Evolutionary conservation across 1,140 invertebrate genomes (phyloP), one percentile per base, ranked within the genome.

Genomic region (Elysia chlorotica): DNA sequence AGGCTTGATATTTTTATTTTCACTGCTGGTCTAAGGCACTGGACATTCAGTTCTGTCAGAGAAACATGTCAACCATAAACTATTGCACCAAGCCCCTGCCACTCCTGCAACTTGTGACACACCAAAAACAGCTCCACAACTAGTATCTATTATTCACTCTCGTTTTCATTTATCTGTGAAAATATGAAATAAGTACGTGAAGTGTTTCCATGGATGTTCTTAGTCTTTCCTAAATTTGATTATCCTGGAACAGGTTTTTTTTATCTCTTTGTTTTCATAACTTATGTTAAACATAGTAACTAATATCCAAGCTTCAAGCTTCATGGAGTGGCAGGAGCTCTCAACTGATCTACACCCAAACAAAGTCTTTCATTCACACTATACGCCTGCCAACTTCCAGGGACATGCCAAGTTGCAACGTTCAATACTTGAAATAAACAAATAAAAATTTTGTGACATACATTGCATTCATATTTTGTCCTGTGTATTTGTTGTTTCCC

Each of bases 321-420:
- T 48, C 10, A 48, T 14, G n/a, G 41, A 14, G 41, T 48, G 41
- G 41, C 10, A 48, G n/a, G 10, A 48, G n/a, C n/a, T 48, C n/a
- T 48, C 41, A 10, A 48, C 41, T 48, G 10, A 31, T 59, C 48
- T 59, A 59, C 67, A 69, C 67, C 67, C 67, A 69, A 69, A 69
- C 67, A 69, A 69, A 69, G 67, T 69, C 67, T 69, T 69, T 69
- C 67, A 69, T 69, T 69, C 53, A 69, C 67, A 69, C 33, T 1
- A 53, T 68, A 68, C 25, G 30, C 41, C 67, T 53, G 56, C 48
- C 38, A 59, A 57, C 67, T 69, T 69, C 67, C 67, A 69, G 54
- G 67, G 67, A 57, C 56, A 69, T 59, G 67, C 65, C 65, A 67
- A 30, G 53, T n/a, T n/a, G n/a, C n/a, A n/a, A n/a, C n/a, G n/a